Conservation (phyloP, 2,888 invertebrate species). For the Chrysolina haemoptera region DNA sequence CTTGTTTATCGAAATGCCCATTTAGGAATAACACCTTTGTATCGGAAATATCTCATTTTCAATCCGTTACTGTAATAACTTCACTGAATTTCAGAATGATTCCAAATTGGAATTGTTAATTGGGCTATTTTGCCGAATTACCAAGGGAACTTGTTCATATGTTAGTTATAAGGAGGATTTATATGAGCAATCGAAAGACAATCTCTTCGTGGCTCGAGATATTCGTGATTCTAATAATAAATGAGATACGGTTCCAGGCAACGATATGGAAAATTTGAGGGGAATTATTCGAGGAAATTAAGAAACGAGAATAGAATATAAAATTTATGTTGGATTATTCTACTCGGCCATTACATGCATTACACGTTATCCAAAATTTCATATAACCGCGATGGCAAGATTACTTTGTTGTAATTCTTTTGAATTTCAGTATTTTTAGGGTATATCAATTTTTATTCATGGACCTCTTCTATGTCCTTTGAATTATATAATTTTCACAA, state of each 20-base stretch:
- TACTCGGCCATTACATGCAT: neutral
- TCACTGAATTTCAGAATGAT: neutral
- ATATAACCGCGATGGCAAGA: too few relatives aligned
- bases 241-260: slow-evolving; percentile 11
- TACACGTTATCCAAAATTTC: too few relatives aligned
- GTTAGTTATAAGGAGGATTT: neutral
- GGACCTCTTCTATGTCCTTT: too few relatives aligned
- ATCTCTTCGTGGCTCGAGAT: slow-evolving; percentile 2
- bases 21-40: too few relatives aligned
- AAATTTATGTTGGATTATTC: neutral
- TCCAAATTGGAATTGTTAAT: neutral
- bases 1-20: too few relatives aligned
- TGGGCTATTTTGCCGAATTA: neutral
- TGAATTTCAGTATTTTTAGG: too few relatives aligned
- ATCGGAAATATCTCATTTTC: too few relatives aligned
- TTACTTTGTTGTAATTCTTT: too few relatives aligned
- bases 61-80: too few relatives aligned
- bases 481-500: too few relatives aligned
- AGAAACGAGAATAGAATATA: slow-evolving; percentile 4
- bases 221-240: slow-evolving; percentile 14
- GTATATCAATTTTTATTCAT: too few relatives aligned
- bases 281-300: neutral
- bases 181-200: neutral
- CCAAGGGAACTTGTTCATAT: neutral
- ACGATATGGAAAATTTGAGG: slow-evolving; percentile 6